Evolutionary conservation across 2,888 invertebrate species (phyloP).

Genomic region (Drosophila eohydei): DNA sequence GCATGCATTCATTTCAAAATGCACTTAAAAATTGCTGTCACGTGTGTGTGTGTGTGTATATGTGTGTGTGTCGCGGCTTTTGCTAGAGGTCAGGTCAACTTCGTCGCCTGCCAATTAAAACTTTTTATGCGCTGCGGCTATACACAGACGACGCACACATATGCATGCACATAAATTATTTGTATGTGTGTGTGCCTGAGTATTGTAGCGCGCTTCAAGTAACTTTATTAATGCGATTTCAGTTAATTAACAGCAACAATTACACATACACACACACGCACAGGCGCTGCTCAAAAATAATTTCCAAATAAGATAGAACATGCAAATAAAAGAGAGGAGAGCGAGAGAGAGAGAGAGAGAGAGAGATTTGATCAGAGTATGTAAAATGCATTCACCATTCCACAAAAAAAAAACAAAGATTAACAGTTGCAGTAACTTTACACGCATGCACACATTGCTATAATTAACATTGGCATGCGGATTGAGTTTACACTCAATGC

Average conservation of each 20-base stretch:
- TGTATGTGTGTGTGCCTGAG: conserved; percentile 13
- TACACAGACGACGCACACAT: conserved; percentile 29
- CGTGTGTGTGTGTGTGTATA: conserved; percentile 16
- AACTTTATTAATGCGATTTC: conserved; percentile 76
- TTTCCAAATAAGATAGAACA: conserved; percentile 12
- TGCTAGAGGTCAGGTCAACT: conserved; percentile 75
- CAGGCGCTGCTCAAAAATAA: conserved; percentile 28
- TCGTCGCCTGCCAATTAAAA: conserved; percentile 79
- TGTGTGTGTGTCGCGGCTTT: conserved; percentile 30
- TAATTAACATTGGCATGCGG: conserved; percentile 11
- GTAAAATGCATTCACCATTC: conserved; percentile 2
- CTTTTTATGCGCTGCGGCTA: conserved; percentile 67
- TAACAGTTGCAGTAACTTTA: background rate
- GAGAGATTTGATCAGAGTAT: background rate
- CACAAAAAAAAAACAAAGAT: background rate
- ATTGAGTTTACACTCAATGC: conserved; percentile 39
- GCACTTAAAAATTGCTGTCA: conserved; percentile 64
- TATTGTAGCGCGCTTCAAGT: conserved; percentile 48
- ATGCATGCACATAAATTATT: conserved; percentile 8
- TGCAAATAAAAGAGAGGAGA: background rate
- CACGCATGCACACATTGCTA: background rate
- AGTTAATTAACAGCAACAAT: conserved; percentile 74
- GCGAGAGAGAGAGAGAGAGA: background rate
- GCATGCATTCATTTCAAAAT: conserved; percentile 58
- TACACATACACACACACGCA: conserved; percentile 15